Base-by-base conservation (phyloP, 2,888 invertebrate species). In the Drosophila affinis region DNA sequence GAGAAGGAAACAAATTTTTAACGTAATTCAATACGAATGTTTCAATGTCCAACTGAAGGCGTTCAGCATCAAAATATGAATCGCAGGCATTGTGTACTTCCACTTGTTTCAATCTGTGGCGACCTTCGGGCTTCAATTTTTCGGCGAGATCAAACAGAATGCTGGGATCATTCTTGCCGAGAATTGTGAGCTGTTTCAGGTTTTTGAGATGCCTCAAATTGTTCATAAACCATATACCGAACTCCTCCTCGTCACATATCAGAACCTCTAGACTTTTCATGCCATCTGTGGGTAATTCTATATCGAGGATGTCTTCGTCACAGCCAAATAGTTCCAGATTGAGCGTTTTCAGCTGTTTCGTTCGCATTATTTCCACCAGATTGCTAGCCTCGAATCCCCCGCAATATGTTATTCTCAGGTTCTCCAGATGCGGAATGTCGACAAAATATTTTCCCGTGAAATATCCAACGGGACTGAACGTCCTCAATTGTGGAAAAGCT, bases 381-480 rank as follows among this genome's bases (percentile, higher is more conserved):
- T 80, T 77, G 3, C 27, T 21, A 1, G 51, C 32, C 12, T 34
- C 9, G 44, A 83, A 75, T 1, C 44, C 9, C 0, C 24, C 44
- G 34, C 88, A 85, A 47, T 72, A 72, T n/a, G 81, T 64, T 0
- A 83, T 12, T 0, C 76, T 85, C 4, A 85, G 62, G 5, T 72
- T 55, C 46, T 85, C 78, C 55, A 85, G 57, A 6, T 56, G 18
- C 0, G 46, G 24, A 12, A 83, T 71, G 9, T 62, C 62, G 1
- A 32, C 10, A 45, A 85, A 75, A 45, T 65, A 24, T 17, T 27
- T 39, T 6, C 84, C 84, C 0, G 76, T 65, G 17, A 86, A 83
- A 5, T 32, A 47, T 6, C 84, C 84, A 7, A 79, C 67, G 1
- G 84, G 84, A 59, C 88, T 88, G 0, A 85, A 83, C 2, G 72